These are phyloP conservation scores for Thera obeliscata DNA, from an alignment of 2,888 invertebrate genomes.

Conservation along the genomic window DNA sequence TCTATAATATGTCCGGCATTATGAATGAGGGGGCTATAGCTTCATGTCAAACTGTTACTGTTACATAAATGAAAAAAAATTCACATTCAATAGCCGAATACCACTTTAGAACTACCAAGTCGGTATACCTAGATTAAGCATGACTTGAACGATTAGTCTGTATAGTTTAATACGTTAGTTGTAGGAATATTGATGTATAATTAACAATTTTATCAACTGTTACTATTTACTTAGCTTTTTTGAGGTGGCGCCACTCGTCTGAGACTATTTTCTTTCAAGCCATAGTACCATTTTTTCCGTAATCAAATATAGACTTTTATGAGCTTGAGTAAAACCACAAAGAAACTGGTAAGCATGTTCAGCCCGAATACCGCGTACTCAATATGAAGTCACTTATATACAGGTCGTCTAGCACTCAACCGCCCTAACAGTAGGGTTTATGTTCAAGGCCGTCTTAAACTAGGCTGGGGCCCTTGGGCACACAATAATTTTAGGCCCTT, in stretches of 20 bases:
- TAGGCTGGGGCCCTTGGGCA: too few relatives aligned
- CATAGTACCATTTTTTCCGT: background rate
- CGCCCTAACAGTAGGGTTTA: too few relatives aligned
- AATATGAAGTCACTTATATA: too few relatives aligned
- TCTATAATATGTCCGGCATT: too few relatives aligned
- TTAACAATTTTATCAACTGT: slow-evolving; percentile 71
- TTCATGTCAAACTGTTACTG: background rate
- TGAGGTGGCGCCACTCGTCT: slow-evolving; percentile 20
- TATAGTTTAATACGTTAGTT: slow-evolving; percentile 48
- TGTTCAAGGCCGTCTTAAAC: too few relatives aligned
- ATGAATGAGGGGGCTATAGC: too few relatives aligned
- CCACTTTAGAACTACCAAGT: slow-evolving; percentile 9
- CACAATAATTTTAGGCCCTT: too few relatives aligned
- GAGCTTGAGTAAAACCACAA: background rate
- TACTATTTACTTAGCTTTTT: slow-evolving; percentile 50
- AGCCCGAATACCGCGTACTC: too few relatives aligned
- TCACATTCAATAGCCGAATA: slow-evolving; percentile 2
- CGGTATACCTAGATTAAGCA: slow-evolving; percentile 3
- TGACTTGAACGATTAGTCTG: slow-evolving; percentile 51
- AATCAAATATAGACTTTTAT: background rate
- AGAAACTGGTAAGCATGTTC: too few relatives aligned
- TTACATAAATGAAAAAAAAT: slow-evolving; percentile 8
- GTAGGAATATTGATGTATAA: slow-evolving; percentile 62
- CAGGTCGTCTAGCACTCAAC: too few relatives aligned
- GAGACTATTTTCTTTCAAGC: too few relatives aligned